Conservation (phyloP, 2,113 vertebrate species). For the Lipotes vexillifer region DNA sequence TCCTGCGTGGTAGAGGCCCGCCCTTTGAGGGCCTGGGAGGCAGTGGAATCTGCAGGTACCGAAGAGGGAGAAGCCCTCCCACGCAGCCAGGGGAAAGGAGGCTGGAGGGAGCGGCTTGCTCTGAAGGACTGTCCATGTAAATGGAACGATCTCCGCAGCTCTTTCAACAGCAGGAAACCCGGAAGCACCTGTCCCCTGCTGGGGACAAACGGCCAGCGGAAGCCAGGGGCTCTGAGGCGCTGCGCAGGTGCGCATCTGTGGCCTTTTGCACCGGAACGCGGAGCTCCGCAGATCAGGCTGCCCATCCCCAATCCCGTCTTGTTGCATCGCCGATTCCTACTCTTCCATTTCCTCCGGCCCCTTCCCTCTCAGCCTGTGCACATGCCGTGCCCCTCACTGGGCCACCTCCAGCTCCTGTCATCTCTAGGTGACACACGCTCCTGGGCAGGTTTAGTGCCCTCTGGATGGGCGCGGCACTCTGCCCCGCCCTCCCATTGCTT, state of each 20-base stretch:
- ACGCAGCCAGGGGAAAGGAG: neutral
- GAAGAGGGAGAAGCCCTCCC: neutral
- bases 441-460: neutral
- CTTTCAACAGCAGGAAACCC: neutral
- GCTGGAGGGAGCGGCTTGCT: neutral
- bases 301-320: accelerated
- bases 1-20: neutral
- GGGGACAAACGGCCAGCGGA: neutral
- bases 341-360: neutral
- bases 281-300: neutral
- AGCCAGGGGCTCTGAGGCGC: neutral
- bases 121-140: neutral
- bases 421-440: neutral
- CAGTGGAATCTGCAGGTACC: neutral
- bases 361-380: neutral
- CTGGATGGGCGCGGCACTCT: neutral
- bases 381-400: accelerated
- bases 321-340: accelerated
- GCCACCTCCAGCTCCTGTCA: neutral
- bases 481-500: accelerated
- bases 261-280: neutral
- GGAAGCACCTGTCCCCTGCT: neutral
- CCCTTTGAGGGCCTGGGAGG: neutral
- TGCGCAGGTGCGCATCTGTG: accelerated
- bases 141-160: neutral